Conservation (phyloP, 1,140 invertebrate species). For the Potamilus streckersoni region DNA sequence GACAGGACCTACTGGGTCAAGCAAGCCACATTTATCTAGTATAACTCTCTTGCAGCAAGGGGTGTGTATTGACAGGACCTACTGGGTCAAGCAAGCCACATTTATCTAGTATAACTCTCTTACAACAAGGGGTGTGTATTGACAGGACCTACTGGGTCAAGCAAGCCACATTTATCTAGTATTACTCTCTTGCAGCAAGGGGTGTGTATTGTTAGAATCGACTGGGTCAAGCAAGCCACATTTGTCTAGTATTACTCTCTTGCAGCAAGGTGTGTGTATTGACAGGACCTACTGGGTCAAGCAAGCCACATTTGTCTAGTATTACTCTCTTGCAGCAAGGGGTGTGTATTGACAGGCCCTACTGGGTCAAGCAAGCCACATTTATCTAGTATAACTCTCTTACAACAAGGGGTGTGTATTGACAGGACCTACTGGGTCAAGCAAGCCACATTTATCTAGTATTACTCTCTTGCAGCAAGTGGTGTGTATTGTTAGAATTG, state of each 20-base stretch:
- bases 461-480: constrained; percentile 89
- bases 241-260: constrained; percentile 92
- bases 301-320: constrained; percentile 98
- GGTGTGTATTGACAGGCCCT: constrained; percentile 92
- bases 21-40: constrained; percentile 98
- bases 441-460: constrained; percentile 98
- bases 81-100: constrained; percentile 93
- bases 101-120: constrained; percentile 92
- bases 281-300: constrained; percentile 95
- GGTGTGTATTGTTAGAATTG: constrained; percentile 92
- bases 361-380: constrained; percentile 98
- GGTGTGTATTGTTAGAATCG: constrained; percentile 90
- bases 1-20: constrained; percentile 88
- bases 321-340: constrained; percentile 89
- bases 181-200: constrained; percentile 89
- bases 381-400: constrained; percentile 92
- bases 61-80: constrained; percentile 91
- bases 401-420: constrained; percentile 92
- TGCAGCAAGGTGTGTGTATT: constrained; percentile 92
- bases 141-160: constrained; percentile 88
- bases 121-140: constrained; percentile 92
- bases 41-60: constrained; percentile 89
- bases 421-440: constrained; percentile 95
- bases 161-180: constrained; percentile 98
- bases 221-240: constrained; percentile 98